Evolutionary conservation across 1,140 invertebrate genomes (phyloP), one percentile per base, ranked within the genome.

Genomic region (Formica selysi): DNA sequence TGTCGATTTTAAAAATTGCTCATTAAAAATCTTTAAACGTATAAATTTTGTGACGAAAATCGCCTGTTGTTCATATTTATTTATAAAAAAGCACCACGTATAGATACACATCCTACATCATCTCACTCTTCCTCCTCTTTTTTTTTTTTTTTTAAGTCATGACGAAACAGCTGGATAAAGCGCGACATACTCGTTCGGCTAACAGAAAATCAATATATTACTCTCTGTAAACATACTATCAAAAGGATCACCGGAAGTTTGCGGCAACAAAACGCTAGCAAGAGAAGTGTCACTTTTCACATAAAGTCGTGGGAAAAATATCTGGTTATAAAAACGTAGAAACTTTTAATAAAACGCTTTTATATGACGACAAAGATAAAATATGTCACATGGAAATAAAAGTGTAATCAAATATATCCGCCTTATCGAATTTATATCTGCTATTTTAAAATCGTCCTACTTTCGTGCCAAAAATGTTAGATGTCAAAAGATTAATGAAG

Each of bases 161-260:
- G n/a, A 41, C 70, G 67, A 88, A 68, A 76, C 64, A 59, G 44
- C 41, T 67, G 68, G 74, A 85, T 88, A 90, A 92, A 88, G 78
- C 61, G n/a, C 67, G 85, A 61, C 36, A 13, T 74, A 65, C 57
- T 59, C 81, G 29, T 73, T 70, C 85, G 11, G 64, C 76, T 73
- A 86, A 89, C 86, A 62, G 87, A 83, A 91, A 92, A 93, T 92
- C 89, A 76, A 93, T 93, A 92, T 76, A 81, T 89, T 68, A 85
- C 57, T 87, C 51, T 87, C 48, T 76, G 73, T 68, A 84, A 87
- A 81, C 65, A 48, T 51, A 65, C 22, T 80, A 84, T 76, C 57
- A 73, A 87, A 78, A 91, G 67, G 76, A 86, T 88, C n/a, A 79
- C 74, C 73, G 61, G 65, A 79, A 70, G 74, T 83, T 89, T 84